Conservation (phyloP, 2,888 invertebrate genomes). For the Drosophila testacea region DNA sequence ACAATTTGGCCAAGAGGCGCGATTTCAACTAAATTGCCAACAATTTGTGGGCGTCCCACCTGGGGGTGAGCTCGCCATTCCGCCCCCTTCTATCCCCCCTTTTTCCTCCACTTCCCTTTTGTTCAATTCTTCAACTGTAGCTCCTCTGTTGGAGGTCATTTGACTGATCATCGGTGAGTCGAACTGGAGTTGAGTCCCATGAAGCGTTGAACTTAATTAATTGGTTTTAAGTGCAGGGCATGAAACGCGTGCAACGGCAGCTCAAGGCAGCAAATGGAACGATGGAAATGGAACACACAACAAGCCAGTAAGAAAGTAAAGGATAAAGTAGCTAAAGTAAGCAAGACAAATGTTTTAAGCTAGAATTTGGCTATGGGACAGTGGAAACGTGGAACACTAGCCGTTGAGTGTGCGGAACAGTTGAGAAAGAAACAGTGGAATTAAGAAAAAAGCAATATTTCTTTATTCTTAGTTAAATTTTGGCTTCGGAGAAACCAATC, state of each 20-base stretch:
- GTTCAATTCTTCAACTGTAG: neutral
- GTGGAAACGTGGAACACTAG: neutral
- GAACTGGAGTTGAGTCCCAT: neutral
- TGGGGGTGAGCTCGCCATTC: slow-evolving; percentile 12
- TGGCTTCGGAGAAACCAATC: neutral
- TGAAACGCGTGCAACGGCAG: slow-evolving; percentile 6
- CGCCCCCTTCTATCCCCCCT: neutral
- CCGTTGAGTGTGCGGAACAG: neutral
- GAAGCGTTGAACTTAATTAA: slow-evolving; percentile 38
- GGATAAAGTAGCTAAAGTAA: neutral
- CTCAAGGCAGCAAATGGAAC: neutral
- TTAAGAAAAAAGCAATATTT: neutral
- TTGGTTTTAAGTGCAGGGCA: slow-evolving; percentile 41
- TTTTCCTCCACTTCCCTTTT: neutral
- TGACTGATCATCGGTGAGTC: neutral
- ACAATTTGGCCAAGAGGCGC: slow-evolving; percentile 83
- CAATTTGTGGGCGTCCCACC: slow-evolving; percentile 69
- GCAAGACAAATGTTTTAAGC: neutral
- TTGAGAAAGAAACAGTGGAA: too few relatives aligned
- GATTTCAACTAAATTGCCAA: slow-evolving; percentile 79
- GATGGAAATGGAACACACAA: slow-evolving; percentile 9
- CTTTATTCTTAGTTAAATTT: neutral
- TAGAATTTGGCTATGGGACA: neutral
- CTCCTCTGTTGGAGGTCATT: neutral
- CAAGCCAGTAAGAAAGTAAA: neutral